Conservation (phyloP, 2,797 vertebrate genomes). For the Micropoecilia bifurca region DNA sequence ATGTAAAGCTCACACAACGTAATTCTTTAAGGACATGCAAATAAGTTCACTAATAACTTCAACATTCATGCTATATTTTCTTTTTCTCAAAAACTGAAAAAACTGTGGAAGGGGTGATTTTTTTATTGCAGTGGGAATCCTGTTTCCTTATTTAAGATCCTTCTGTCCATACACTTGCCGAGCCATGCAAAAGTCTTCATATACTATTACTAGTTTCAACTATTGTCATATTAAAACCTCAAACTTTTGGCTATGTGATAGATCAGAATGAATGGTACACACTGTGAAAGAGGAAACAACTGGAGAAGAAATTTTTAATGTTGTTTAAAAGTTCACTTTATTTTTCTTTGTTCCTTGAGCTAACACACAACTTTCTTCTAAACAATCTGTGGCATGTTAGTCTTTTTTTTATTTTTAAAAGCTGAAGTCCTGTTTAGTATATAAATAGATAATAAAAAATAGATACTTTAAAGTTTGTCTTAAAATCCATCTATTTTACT, state of each 20-base stretch:
- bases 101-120: too few relatives aligned
- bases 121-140: too few relatives aligned
- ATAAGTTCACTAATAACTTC: slow-evolving; percentile 22
- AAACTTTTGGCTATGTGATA: not conserved
- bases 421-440: too few relatives aligned
- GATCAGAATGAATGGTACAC: not conserved
- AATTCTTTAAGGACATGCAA: slow-evolving; percentile 34
- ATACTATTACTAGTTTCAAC: not conserved
- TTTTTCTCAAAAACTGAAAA: slow-evolving; percentile 1
- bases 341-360: not conserved
- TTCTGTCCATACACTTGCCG: not conserved
- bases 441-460: too few relatives aligned
- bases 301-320: not conserved
- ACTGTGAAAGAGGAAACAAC: not conserved
- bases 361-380: not conserved
- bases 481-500: too few relatives aligned
- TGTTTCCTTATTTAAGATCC: not conserved
- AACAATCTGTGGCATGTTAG: not conserved
- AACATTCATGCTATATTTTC: slow-evolving; percentile 13
- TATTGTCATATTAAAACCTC: not conserved
- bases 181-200: not conserved
- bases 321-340: not conserved
- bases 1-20: slow-evolving; percentile 53
- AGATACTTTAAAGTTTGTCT: too few relatives aligned
- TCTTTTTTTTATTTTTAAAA: too few relatives aligned